Evolutionary conservation across 2,113 vertebrate genomes (phyloP).

Genomic region (Sitta europaea): DNA sequence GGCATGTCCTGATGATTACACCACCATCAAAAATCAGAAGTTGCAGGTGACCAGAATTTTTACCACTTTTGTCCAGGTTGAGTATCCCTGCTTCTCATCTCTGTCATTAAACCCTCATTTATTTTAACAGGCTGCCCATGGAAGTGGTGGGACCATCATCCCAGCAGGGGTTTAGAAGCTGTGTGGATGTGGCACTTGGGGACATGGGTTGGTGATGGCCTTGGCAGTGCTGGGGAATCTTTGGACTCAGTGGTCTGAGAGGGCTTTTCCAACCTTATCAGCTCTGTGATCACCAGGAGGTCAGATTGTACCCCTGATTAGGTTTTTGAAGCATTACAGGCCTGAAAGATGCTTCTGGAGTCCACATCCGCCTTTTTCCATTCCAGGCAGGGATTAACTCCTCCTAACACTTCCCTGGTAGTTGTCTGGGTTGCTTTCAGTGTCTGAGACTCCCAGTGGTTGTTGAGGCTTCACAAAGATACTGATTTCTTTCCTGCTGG

Average conservation of each 20-base stretch:
- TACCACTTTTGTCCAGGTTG: background rate
- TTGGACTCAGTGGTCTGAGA: background rate
- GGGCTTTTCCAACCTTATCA: background rate
- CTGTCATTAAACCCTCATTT: background rate
- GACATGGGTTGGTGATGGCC: background rate
- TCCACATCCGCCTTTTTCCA: background rate
- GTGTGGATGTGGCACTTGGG: background rate
- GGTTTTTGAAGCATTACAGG: background rate
- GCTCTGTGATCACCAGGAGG: background rate
- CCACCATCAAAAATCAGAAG: background rate
- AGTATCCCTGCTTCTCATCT: background rate
- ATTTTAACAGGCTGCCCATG: background rate
- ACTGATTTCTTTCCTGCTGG: background rate
- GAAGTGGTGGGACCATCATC: background rate
- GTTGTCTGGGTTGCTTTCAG: background rate
- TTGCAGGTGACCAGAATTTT: background rate
- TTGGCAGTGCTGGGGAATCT: background rate
- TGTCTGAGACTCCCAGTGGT: background rate
- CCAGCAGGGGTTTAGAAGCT: background rate
- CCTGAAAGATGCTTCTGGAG: background rate
- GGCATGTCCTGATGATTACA: background rate
- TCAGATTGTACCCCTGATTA: background rate
- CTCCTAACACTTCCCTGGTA: background rate
- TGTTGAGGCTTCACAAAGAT: background rate
- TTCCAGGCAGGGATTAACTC: background rate